Conservation (phyloP, 2,888 invertebrate species). For the Ormyrus nitidulus region DNA sequence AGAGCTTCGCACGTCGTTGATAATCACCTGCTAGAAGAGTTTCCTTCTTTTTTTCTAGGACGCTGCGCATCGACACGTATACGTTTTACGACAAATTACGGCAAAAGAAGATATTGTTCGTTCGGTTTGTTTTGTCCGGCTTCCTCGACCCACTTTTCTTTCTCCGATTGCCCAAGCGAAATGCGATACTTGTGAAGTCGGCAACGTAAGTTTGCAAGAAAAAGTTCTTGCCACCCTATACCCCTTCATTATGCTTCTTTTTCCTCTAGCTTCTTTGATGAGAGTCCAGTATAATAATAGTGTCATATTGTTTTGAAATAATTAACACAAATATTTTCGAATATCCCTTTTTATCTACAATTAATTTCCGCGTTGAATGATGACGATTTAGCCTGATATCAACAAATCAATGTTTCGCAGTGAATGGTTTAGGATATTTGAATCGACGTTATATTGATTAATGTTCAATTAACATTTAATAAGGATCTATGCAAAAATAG, state of each 20-base stretch:
- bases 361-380: too few relatives aligned
- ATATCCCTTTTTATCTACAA: too few relatives aligned
- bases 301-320: too few relatives aligned
- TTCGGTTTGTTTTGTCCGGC: constrained; percentile 48
- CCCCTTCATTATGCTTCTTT: neutral
- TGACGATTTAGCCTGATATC: too few relatives aligned
- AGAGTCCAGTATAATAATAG: neutral
- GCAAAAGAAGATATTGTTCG: constrained; percentile 35
- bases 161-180: constrained; percentile 45
- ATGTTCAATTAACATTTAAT: too few relatives aligned
- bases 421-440: too few relatives aligned
- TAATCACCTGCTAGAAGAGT: constrained; percentile 16
- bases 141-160: constrained; percentile 53
- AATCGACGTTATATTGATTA: too few relatives aligned
- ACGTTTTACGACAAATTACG: constrained; percentile 36
- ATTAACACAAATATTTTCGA: too few relatives aligned
- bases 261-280: neutral
- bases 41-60: constrained; percentile 36
- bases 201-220: neutral
- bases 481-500: too few relatives aligned
- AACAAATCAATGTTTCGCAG: too few relatives aligned
- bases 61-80: constrained; percentile 6
- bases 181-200: constrained; percentile 29
- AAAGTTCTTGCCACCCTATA: neutral
- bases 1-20: constrained; percentile 36